Base-by-base conservation (phyloP, 2,113 vertebrate species). In the Progne subis region DNA sequence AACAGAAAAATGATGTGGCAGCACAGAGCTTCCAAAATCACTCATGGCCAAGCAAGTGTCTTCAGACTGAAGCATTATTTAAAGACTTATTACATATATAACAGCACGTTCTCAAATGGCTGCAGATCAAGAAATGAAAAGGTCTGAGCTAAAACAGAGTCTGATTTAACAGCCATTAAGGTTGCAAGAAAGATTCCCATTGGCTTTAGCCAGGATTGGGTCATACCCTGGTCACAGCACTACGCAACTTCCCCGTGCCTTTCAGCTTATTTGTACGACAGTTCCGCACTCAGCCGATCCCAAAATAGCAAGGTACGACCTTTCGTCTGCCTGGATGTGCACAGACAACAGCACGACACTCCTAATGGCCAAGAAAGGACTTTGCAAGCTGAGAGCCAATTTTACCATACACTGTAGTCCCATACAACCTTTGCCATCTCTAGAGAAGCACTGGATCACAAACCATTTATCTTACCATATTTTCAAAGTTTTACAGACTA, bases 161-260 rank as follows among this genome's bases (percentile, higher is more conserved):
- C 63, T 57, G 29, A 82, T n/a, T 79, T 76, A 77, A 49, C 13
- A 46, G 21, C 31, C 80, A 61, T 61, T 83, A 77, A 63, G 25
- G 31, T 14, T 50, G 32, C 14, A 67, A 15, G 44, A 61, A 32
- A 53, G 44, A 61, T 14, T 70, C 50, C 34, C 32, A 28, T 2
- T 46, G 34, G 43, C 23, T 83, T 80, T 24, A 57, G 57, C 61
- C 29, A 56, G 57, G 2, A 0, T 1, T 49, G 41, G 43, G 55
- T 31, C 1, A 0, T 25, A 77, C 25, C 34, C n/a, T 5, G 24
- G 13, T 32, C 41, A 52, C 32, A 31, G 8, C 18, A 31, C 41
- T 6, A 31, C 0, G 0, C 57, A 52, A 29, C 34, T 39, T 29
- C 57, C 44, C 41, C 18, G 20, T 0, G 2, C 67, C 57, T 64